Evolutionary conservation across 2,797 vertebrate genomes (phyloP), one percentile per base, ranked within the genome.

Genomic region (Limosa lapponica): DNA sequence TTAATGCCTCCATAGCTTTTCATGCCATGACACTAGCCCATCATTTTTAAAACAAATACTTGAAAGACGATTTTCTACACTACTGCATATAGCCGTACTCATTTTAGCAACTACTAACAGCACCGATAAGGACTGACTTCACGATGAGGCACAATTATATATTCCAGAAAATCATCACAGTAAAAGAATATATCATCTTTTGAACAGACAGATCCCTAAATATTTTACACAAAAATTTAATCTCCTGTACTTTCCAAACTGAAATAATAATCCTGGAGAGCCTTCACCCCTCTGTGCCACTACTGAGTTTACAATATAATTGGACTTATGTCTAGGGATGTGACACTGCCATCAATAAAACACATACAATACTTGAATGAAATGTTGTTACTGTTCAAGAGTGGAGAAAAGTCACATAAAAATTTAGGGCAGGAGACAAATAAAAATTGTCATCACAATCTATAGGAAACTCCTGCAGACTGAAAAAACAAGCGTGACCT

Each of bases 1-100:
- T 98, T 98, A 99, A 98, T 98, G 98, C 97, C 97, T 98, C 96
- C 82, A 62, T 58, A 87, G 96, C 87, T 95, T 97, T 96, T 96
- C 90, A 93, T 79, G 79, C 55, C 80, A n/a, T 85, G 82, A 94
- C 83, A 80, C 27, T 77, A 87, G 36, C 78, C 83, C 77, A 84
- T 93, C 82, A 90, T 84, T 94, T 96, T 90, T 66, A 94, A 83
- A 94, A 93, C 64, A 91, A 93, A 92, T 73, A 87, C 78, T 93
- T 89, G 82, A 86, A 88, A 90, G 62, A 92, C 80, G 2, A 89
- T 86, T 89, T 95, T 78, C 71, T 89, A 70, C 22, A 73, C 74
- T 64, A 48, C 70, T 80, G 64, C 65, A 80, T 73, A 65, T 23
- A 48, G 57, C 71, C 59, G 65, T 72, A 64, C n/a, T 87, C 37